Conservation (phyloP, 2,888 invertebrate species). For the Cartodere bifasciata region DNA sequence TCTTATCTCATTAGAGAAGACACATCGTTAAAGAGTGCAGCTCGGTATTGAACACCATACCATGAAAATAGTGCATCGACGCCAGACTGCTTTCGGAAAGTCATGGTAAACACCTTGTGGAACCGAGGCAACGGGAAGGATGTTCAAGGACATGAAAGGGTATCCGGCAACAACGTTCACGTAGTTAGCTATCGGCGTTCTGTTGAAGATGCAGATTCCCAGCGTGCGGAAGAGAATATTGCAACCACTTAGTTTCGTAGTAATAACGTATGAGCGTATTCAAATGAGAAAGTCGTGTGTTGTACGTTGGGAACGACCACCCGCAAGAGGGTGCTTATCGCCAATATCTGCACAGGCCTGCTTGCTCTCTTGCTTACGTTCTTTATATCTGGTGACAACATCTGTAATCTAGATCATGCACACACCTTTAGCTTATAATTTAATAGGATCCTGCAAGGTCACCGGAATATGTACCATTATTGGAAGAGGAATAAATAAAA, state of each 20-base stretch:
- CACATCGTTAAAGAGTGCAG: slow-evolving; percentile 29
- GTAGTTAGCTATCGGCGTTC: too few relatives aligned
- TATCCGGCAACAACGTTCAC: slow-evolving; percentile 10
- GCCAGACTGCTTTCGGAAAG: slow-evolving; percentile 26
- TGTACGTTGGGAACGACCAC: slow-evolving; percentile 26
- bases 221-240: slow-evolving; percentile 11
- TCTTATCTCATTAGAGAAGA: slow-evolving; percentile 34
- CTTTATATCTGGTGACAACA: slow-evolving; percentile 40
- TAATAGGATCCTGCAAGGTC: slow-evolving; percentile 1
- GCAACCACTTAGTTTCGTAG: slow-evolving; percentile 11
- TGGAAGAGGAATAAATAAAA: too few relatives aligned
- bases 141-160: slow-evolving; percentile 2
- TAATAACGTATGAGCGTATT: slow-evolving; percentile 33
- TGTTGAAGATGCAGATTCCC: slow-evolving; percentile 31
- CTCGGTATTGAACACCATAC: too few relatives aligned
- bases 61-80: too few relatives aligned
- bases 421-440: slow-evolving; percentile 25
- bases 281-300: slow-evolving; percentile 34
- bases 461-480: too few relatives aligned
- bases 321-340: slow-evolving; percentile 31
- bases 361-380: slow-evolving; percentile 20
- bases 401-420: slow-evolving; percentile 37
- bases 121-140: slow-evolving; percentile 5
- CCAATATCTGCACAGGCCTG: slow-evolving; percentile 26
- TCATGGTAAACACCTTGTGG: slow-evolving; percentile 18